phyloP scores from a whole-genome alignment of 2,797 vertebrate species.

The Schizothorax lantsangensis region DNA sequence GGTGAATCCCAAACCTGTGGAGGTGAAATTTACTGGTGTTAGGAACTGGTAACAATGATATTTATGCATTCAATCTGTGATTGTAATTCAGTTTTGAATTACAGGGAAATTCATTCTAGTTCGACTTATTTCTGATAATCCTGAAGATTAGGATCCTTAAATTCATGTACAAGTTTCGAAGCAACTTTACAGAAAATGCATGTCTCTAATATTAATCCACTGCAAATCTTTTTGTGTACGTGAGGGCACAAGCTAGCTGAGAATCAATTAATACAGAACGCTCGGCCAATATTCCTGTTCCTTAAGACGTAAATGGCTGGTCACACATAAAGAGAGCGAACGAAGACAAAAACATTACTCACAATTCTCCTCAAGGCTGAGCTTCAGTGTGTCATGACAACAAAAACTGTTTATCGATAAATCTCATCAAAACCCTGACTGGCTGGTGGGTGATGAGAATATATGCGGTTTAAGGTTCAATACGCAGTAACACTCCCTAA shows the following conservation, averaged over 20 bases:
- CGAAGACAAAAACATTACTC: slow-evolving; percentile 47
- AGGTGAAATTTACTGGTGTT: not conserved
- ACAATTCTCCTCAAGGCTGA: slow-evolving; percentile 44
- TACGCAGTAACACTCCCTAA: not conserved
- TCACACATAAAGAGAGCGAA: slow-evolving; percentile 36
- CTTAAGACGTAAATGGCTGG: slow-evolving; percentile 42
- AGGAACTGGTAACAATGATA: not conserved
- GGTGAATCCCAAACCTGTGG: not conserved
- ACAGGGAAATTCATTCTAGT: not conserved
- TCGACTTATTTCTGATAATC: not conserved
- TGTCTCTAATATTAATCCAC: not conserved
- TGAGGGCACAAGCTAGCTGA: not conserved
- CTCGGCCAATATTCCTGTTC: slow-evolving; percentile 33
- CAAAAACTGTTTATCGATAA: slow-evolving; percentile 38
- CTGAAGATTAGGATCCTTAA: not conserved
- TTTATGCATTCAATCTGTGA: not conserved
- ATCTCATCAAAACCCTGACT: slow-evolving; percentile 26
- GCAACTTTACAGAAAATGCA: not conserved
- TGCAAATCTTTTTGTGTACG: not conserved
- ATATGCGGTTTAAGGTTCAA: not conserved
- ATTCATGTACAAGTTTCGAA: not conserved
- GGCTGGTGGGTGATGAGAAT: not conserved
- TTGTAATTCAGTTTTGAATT: slow-evolving; percentile 7
- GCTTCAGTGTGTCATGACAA: slow-evolving; percentile 8
- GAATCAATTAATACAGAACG: slow-evolving; percentile 54